Evolutionary conservation across 2,113 vertebrate species (phyloP).

Genomic region (Ariopsis seemanni): DNA sequence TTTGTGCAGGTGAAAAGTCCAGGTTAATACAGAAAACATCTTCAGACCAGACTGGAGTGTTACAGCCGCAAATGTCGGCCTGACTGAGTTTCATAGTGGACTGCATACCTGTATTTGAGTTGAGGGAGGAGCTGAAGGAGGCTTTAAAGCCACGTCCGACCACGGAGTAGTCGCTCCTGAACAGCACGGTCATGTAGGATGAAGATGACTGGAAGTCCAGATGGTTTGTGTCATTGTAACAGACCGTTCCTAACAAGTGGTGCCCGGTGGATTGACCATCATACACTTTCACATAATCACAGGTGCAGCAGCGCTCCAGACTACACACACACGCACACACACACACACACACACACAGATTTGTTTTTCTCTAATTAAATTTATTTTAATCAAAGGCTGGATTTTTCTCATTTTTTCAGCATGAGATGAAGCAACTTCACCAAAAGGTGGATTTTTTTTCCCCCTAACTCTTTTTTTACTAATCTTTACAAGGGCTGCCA

Average conservation of each 20-base stretch:
- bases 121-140: conserved; percentile 62
- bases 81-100: neutral
- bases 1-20: too few species aligned
- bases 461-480: too few species aligned
- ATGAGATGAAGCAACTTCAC: too few species aligned
- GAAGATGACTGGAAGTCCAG: conserved; percentile 67
- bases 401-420: too few species aligned
- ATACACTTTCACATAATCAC: conserved; percentile 78
- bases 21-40: neutral
- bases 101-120: conserved; percentile 58
- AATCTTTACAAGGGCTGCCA: too few species aligned
- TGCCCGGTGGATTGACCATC: conserved; percentile 69
- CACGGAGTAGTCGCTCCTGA: conserved; percentile 64
- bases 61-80: neutral
- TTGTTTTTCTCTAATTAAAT: too few species aligned
- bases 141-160: conserved; percentile 69
- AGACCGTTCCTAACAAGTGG: conserved; percentile 62
- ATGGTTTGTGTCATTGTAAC: conserved; percentile 50
- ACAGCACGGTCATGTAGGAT: conserved; percentile 71
- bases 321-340: conserved; percentile 59
- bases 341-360: conserved; percentile 4
- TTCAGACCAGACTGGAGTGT: neutral
- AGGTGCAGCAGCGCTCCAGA: conserved; percentile 79
- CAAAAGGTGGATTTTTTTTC: too few species aligned
- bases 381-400: too few species aligned